Evolutionary conservation across 2,113 vertebrate species (phyloP).

Genomic region (Callithrix jacchus): DNA sequence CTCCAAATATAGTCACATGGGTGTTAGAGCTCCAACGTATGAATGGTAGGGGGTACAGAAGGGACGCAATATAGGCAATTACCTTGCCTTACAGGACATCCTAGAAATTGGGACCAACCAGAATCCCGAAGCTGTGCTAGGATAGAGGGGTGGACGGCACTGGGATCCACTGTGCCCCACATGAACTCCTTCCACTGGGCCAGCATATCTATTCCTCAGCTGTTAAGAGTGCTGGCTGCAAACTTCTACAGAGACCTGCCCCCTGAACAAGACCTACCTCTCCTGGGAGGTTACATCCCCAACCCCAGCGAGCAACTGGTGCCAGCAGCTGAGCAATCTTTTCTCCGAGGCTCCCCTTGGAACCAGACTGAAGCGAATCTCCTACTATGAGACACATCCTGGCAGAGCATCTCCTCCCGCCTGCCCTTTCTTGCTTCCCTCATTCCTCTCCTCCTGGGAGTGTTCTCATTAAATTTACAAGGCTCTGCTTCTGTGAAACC

Average conservation of each 20-base stretch:
- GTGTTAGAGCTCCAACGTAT: background rate
- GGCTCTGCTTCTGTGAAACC: background rate
- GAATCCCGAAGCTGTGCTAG: background rate
- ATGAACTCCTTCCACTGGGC: background rate
- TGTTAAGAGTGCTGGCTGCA: background rate
- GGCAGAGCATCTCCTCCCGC: background rate
- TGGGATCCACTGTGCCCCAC: background rate
- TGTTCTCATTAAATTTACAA: background rate
- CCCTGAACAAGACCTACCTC: background rate
- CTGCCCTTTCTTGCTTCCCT: background rate
- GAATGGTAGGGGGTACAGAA: background rate
- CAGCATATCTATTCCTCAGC: background rate
- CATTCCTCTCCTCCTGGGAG: background rate
- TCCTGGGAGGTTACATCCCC: background rate
- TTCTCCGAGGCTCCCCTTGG: background rate
- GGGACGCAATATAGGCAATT: background rate
- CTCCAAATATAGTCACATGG: background rate
- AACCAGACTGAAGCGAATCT: background rate
- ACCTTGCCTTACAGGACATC: background rate
- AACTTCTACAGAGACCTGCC: background rate
- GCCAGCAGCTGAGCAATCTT: background rate
- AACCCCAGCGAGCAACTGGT: background rate
- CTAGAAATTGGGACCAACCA: background rate
- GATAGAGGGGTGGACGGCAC: background rate
- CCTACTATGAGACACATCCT: background rate